Evolutionary conservation across 2,797 vertebrate species (phyloP), one percentile per base, ranked within the genome.

Genomic region (Phoeniculus purpureus): DNA sequence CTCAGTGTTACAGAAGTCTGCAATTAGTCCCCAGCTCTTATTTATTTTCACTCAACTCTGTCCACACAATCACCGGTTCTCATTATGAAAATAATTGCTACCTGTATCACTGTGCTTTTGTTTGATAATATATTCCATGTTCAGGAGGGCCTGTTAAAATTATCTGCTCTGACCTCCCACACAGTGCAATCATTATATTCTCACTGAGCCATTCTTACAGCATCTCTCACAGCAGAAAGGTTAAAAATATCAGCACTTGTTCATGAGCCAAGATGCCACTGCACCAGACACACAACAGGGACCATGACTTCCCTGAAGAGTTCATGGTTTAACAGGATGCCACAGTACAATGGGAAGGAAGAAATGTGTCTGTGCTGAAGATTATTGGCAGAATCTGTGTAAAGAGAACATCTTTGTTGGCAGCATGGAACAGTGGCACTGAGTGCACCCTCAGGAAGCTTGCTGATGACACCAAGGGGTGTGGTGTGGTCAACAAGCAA

Each of bases 81-180:
- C 74, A 88, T 95, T 95, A 93, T 55, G 67, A 94, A 89, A 94
- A 93, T 95, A 94, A 94, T 91, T 94, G 81, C 85, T 88, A 60
- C 74, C 91, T 82, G 19, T 84, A 86, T 95, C 55, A 29, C 51
- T 40, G n/a, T 67, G 77, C 8, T 92, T 92, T 87, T 93, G 78
- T 95, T 93, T 94, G 88, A 87, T 89, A 89, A 90, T 86, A 48
- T 73, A 84, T 95, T 93, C 93, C 64, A 84, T 74, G 77, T 94
- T 94, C 80, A 79, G 80, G 77, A 93, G 60, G 83, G 32, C 51
- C 89, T 84, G 84, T 96, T 94, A 90, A 92, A 95, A 91, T 91
- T 91, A 93, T 94, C 78, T 77, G 70, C 50, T 84, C 68, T 94
- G 86, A 94, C 93, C 88, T 92, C 76, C 73, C 37, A 40, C 81